These are phyloP conservation scores for Punctoribates punctum DNA, from an alignment of 2,888 invertebrate species.

Conservation along the genomic window DNA sequence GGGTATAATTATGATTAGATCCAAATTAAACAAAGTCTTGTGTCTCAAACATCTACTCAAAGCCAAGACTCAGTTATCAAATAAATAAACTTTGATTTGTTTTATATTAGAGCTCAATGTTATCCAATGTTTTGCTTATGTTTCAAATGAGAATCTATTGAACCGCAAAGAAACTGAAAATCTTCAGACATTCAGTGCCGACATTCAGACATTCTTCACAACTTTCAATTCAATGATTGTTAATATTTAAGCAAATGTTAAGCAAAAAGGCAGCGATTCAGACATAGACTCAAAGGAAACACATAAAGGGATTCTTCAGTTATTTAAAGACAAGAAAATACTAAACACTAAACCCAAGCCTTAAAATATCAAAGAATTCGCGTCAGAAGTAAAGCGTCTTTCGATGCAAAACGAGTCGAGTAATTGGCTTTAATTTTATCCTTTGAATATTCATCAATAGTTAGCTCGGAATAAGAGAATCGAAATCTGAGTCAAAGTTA, in stretches of 20 bases:
- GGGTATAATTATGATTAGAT: neutral
- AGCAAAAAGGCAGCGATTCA: neutral
- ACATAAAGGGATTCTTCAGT: constrained; percentile 1
- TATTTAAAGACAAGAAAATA: neutral
- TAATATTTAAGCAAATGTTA: neutral
- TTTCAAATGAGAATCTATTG: constrained; percentile 28
- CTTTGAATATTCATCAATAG: neutral
- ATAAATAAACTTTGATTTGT: constrained; percentile 12
- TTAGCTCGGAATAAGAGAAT: neutral
- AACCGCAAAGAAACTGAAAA: constrained; percentile 3
- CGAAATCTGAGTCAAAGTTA: neutral
- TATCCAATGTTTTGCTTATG: constrained; percentile 17
- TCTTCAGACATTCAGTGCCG: constrained; percentile 18
- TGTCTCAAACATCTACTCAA: neutral
- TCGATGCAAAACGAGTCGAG: neutral
- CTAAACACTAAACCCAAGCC: neutral
- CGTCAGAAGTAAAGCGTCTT: neutral
- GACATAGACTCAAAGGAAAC: neutral
- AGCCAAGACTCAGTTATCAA: neutral
- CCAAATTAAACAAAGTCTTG: constrained; percentile 20
- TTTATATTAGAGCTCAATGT: constrained; percentile 8
- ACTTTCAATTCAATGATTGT: neutral
- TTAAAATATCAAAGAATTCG: neutral
- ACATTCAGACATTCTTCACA: constrained; percentile 7
- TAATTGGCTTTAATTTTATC: constrained; percentile 2